Evolutionary conservation across 2,888 invertebrate genomes (phyloP).

Genomic region (Agrotis clavis): DNA sequence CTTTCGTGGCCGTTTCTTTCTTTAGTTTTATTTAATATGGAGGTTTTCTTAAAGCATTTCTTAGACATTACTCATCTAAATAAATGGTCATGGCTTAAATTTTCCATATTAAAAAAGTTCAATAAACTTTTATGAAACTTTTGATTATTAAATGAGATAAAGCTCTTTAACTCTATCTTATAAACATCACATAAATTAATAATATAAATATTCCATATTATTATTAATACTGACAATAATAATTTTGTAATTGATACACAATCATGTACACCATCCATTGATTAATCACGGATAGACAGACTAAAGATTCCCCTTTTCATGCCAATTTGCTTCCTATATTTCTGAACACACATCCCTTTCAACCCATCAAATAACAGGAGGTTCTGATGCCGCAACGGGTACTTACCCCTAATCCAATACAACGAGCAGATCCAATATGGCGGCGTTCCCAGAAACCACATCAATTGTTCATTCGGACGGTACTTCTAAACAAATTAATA

Average conservation of each 20-base stretch:
- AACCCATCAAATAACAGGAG: constrained; percentile 47
- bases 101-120: neutral
- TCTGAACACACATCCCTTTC: constrained; percentile 12
- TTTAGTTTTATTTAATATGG: constrained; percentile 49
- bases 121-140: neutral
- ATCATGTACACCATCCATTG: neutral
- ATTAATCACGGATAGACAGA: neutral
- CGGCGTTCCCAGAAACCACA: constrained; percentile 69
- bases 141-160: neutral
- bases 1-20: constrained; percentile 26
- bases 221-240: too few species aligned
- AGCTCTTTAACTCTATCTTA: too few species aligned
- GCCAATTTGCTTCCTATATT: constrained; percentile 19
- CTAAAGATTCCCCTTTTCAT: neutral
- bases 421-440: constrained; percentile 53
- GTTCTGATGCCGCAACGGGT: constrained; percentile 41
- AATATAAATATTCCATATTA: too few species aligned
- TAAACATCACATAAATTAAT: too few species aligned
- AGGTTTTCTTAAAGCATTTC: constrained; percentile 10
- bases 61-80: constrained; percentile 23
- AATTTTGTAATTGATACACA: neutral
- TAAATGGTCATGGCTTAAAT: constrained; percentile 16
- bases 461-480: constrained; percentile 74
- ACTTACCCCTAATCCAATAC: constrained; percentile 55
- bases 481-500: constrained; percentile 77